Percentiles rank a stretch among this genome's conserved stretches.
Evolutionary conservation across 2,888 invertebrate species (phyloP).

Genomic region (Sarcophaga variegata): DNA sequence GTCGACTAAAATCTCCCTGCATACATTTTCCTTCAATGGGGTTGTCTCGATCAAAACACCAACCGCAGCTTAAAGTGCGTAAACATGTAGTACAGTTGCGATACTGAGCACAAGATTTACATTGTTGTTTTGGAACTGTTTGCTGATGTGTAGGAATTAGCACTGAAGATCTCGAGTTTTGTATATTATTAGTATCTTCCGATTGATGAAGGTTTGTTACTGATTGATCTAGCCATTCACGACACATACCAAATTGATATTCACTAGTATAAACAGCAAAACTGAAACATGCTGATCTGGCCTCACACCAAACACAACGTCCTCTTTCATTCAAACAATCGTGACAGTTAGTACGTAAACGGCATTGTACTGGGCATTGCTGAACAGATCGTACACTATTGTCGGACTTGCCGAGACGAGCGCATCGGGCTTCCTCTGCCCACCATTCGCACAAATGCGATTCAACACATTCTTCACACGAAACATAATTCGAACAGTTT

Average conservation of each 20-base stretch:
- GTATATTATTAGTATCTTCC: conserved; percentile 58
- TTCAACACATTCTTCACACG: conserved; percentile 91
- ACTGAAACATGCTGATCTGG: conserved; percentile 94
- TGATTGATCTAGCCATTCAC: conserved; percentile 95
- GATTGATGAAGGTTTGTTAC: conserved; percentile 78
- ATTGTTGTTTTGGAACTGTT: conserved; percentile 82
- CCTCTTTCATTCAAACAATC: conserved; percentile 92
- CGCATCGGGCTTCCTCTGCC: conserved; percentile 93
- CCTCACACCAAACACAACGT: conserved; percentile 97
- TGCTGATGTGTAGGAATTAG: conserved; percentile 67
- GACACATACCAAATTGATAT: conserved; percentile 95
- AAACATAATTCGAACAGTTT: conserved; percentile 94
- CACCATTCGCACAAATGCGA: conserved; percentile 95
- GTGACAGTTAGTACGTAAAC: conserved; percentile 88
- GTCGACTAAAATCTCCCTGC: conserved; percentile 92
- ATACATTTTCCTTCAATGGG: conserved; percentile 93
- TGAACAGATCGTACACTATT: conserved; percentile 86
- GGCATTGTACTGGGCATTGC: conserved; percentile 92
- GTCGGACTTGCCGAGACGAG: conserved; percentile 88
- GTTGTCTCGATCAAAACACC: conserved; percentile 95
- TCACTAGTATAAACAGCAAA: conserved; percentile 98
- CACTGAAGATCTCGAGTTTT: conserved; percentile 49
- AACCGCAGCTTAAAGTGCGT: conserved; percentile 93
- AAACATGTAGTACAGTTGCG: conserved; percentile 91
- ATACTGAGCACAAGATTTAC: conserved; percentile 90